phyloP scores from a whole-genome alignment of 2,888 invertebrate species.

The Volucella bombylans region DNA sequence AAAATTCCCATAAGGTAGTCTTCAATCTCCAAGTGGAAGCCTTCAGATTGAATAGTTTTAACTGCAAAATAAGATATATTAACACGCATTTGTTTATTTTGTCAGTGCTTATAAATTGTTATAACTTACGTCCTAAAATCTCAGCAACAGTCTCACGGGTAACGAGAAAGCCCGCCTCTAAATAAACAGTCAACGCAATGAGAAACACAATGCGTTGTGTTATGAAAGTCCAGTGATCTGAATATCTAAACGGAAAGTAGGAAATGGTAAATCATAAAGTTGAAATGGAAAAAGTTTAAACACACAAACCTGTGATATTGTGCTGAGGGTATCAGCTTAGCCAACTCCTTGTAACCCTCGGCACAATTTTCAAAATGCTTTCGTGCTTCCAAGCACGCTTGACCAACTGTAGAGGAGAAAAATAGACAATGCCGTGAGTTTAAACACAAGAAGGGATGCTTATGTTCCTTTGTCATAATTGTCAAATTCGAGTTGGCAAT shows the following conservation, averaged over 20 bases:
- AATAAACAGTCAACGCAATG: constrained; percentile 89
- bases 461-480: no score
- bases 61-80: constrained; percentile 84
- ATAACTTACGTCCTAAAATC: constrained; percentile 88
- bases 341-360: constrained; percentile 86
- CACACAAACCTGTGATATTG: constrained; percentile 89
- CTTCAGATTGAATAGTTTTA: constrained; percentile 86
- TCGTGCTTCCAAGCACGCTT: constrained; percentile 86
- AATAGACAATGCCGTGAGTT: not conserved
- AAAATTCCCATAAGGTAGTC: constrained; percentile 94
- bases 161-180: constrained; percentile 90
- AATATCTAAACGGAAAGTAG: constrained; percentile 84
- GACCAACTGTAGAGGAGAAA: constrained; percentile 83
- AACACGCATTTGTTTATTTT: not conserved
- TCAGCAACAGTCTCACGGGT: constrained; percentile 89
- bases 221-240: constrained; percentile 93
- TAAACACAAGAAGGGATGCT: not conserved
- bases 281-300: not conserved
- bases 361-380: constrained; percentile 87
- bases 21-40: constrained; percentile 94
- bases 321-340: constrained; percentile 87
- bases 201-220: constrained; percentile 91
- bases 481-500: no score
- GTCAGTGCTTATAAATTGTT: constrained; percentile 24
- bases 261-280: not conserved